Evolutionary conservation across 2,113 vertebrate genomes (phyloP).

Genomic region (Elaphurus davidianus): DNA sequence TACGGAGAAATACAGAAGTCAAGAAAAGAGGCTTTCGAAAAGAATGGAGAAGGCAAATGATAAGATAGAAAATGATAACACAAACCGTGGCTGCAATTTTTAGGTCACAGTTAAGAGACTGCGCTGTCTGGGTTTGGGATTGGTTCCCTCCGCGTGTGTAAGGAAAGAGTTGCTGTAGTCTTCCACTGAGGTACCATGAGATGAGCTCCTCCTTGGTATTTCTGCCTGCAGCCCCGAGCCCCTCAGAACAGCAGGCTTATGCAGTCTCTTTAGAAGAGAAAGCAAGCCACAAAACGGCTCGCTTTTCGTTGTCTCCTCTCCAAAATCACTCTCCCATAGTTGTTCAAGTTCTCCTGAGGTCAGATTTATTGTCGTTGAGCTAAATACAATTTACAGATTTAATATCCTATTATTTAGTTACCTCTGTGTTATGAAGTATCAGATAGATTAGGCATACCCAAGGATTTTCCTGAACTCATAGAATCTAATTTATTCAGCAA

Average conservation of each 20-base stretch:
- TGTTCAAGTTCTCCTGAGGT: slow-evolving; percentile 20
- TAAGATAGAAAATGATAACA: background rate
- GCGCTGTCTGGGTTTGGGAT: background rate
- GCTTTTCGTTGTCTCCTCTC: background rate
- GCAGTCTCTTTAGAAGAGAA: background rate
- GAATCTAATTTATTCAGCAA: background rate
- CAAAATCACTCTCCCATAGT: background rate
- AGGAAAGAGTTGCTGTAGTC: background rate
- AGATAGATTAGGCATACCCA: slow-evolving; percentile 31
- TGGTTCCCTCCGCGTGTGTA: background rate
- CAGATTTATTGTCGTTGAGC: slow-evolving; percentile 35
- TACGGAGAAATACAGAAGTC: background rate
- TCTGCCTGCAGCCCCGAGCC: background rate
- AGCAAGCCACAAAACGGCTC: background rate
- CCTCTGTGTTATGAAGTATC: slow-evolving; percentile 51
- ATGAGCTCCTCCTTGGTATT: background rate
- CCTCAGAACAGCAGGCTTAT: background rate
- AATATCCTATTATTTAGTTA: slow-evolving; percentile 57
- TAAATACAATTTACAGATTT: slow-evolving; percentile 40
- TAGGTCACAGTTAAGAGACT: background rate
- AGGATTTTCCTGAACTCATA: slow-evolving; percentile 47
- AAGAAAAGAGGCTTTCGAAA: background rate
- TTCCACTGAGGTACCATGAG: background rate
- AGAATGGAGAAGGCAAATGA: background rate
- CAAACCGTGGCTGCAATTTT: background rate